Percentiles rank a stretch among this genome's conserved stretches.
phyloP scores from a whole-genome alignment of 2,888 invertebrate species.

The Pachycephus smyrnensis region DNA sequence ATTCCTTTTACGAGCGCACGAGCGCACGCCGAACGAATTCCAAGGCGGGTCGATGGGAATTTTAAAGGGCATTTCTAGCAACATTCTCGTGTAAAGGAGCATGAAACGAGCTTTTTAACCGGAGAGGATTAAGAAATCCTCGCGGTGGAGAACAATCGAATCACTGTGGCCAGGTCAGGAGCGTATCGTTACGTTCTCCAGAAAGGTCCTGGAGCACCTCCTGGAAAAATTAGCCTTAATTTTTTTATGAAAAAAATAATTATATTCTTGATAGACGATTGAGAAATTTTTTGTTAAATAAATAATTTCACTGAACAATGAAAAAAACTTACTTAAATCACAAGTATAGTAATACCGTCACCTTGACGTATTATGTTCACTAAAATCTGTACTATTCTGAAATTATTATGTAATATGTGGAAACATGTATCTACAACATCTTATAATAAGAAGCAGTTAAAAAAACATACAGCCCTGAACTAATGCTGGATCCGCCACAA shows the following conservation, averaged over 20 bases:
- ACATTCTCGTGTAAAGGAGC: conserved; percentile 36
- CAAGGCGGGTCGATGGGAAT: conserved; percentile 32
- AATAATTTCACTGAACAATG: too few relatives aligned
- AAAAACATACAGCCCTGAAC: conserved; percentile 1
- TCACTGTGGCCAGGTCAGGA: conserved; percentile 9
- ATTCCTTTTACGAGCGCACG: conserved; percentile 4
- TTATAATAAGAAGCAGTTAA: background rate
- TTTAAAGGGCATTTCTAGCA: conserved; percentile 39
- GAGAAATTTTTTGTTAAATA: too few relatives aligned
- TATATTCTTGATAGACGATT: too few relatives aligned
- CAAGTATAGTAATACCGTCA: too few relatives aligned
- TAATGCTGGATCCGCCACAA: conserved; percentile 22
- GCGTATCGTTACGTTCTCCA: background rate
- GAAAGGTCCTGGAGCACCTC: background rate
- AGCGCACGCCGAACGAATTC: conserved; percentile 6
- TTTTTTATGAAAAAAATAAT: too few relatives aligned
- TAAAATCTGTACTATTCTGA: background rate
- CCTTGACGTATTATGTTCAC: too few relatives aligned
- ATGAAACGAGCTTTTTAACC: conserved; percentile 38
- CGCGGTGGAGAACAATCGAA: conserved; percentile 13
- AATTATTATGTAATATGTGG: background rate
- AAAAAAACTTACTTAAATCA: too few relatives aligned
- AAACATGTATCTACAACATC: background rate
- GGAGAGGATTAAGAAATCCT: background rate
- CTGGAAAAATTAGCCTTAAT: background rate